Evolutionary conservation across 2,888 invertebrate genomes (phyloP).

Genomic region (Papilio demoleus): DNA sequence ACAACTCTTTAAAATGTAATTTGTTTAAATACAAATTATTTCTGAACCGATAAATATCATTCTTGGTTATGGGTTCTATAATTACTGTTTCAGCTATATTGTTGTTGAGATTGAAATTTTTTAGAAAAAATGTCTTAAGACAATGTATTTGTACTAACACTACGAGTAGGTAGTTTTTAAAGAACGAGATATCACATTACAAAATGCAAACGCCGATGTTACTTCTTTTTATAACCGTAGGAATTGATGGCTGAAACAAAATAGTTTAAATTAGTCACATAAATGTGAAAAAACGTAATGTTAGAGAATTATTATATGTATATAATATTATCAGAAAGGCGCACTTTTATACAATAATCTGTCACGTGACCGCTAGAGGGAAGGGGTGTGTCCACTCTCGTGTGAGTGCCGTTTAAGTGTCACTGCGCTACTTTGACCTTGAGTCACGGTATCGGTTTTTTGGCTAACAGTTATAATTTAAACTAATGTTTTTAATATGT

Average conservation of each 20-base stretch:
- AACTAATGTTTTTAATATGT: too few relatives aligned
- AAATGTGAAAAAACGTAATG: too few relatives aligned
- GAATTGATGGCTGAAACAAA: slow-evolving; percentile 86
- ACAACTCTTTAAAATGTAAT: too few relatives aligned
- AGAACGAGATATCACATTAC: slow-evolving; percentile 11
- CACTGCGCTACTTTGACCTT: too few relatives aligned
- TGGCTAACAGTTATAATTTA: too few relatives aligned
- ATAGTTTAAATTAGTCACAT: slow-evolving; percentile 26
- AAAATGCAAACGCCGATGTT: slow-evolving; percentile 41
- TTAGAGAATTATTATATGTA: too few relatives aligned
- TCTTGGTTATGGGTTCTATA: neutral
- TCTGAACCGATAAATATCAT: neutral
- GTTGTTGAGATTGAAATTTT: neutral
- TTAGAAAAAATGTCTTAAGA: neutral
- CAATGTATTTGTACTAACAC: neutral
- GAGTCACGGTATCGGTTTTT: too few relatives aligned
- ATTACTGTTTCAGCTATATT: neutral
- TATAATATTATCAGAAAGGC: too few relatives aligned
- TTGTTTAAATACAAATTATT: neutral
- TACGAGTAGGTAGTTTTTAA: neutral
- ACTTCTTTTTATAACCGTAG: slow-evolving; percentile 87
- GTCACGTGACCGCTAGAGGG: too few relatives aligned
- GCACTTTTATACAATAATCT: too few relatives aligned
- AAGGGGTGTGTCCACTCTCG: too few relatives aligned
- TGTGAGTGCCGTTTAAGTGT: too few relatives aligned